phyloP scores from a whole-genome alignment of 2,888 invertebrate species.

The Girardia tigrina region DNA sequence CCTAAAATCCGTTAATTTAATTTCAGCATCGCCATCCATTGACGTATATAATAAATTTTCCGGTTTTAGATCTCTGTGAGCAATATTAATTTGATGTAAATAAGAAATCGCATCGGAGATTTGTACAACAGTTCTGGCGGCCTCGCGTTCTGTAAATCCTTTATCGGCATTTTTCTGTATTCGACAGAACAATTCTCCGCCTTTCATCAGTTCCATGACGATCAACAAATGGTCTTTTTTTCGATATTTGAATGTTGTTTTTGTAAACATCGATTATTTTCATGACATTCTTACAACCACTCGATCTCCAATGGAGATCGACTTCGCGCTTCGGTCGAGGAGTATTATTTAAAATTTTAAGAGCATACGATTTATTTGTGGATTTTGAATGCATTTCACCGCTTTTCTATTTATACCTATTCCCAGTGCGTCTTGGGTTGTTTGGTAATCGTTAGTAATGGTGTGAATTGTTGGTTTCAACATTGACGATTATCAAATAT shows the following conservation, averaged over 20 bases:
- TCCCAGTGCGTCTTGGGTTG: constrained; percentile 63
- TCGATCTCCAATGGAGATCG: constrained; percentile 78
- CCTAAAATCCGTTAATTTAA: constrained; percentile 95
- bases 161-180: constrained; percentile 86
- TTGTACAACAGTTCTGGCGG: constrained; percentile 83
- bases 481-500: neutral
- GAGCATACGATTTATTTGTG: constrained; percentile 67
- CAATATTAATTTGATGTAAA: constrained; percentile 81
- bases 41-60: constrained; percentile 79
- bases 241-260: constrained; percentile 67
- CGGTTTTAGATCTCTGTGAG: constrained; percentile 83
- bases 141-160: constrained; percentile 89
- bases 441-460: constrained; percentile 32
- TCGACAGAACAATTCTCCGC: constrained; percentile 86
- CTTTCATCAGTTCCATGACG: constrained; percentile 99
- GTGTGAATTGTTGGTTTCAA: constrained; percentile 16
- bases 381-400: constrained; percentile 72
- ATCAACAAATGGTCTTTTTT: constrained; percentile 78
- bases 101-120: constrained; percentile 85
- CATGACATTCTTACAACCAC: constrained; percentile 75
- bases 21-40: constrained; percentile 60
- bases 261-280: constrained; percentile 83
- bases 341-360: constrained; percentile 82
- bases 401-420: constrained; percentile 97
- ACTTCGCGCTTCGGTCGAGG: constrained; percentile 83